phyloP scores from a whole-genome alignment of 2,113 vertebrate genomes.

The Protobothrops flavoviridis region DNA sequence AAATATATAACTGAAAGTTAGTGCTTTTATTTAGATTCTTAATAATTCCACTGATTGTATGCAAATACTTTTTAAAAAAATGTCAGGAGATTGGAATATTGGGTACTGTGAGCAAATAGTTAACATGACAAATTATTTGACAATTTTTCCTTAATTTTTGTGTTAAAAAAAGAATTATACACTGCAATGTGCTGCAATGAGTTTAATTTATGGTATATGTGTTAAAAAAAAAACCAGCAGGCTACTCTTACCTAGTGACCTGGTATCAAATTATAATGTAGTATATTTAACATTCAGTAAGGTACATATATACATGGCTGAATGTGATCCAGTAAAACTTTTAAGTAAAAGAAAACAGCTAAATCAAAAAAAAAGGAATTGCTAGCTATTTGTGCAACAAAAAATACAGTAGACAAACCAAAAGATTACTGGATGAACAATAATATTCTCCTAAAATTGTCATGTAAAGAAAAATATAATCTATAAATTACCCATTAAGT shows the following conservation, averaged over 20 bases:
- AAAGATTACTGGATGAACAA: background rate
- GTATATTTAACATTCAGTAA: constrained; percentile 4
- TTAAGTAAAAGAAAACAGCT: constrained; percentile 6
- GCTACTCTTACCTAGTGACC: background rate
- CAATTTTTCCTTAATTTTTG: constrained; percentile 54
- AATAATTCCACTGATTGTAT: constrained; percentile 71
- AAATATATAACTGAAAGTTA: constrained; percentile 67
- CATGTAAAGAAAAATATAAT: background rate
- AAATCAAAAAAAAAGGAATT: constrained; percentile 6
- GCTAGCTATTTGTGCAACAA: background rate
- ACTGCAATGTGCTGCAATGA: constrained; percentile 38
- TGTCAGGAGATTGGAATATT: constrained; percentile 51
- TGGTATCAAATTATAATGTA: constrained; percentile 18
- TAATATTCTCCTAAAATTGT: background rate
- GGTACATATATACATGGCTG: background rate
- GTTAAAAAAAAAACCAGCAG: background rate
- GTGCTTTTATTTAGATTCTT: constrained; percentile 74
- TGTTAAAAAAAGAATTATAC: constrained; percentile 48
- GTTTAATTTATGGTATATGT: constrained; percentile 16
- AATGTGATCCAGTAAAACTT: constrained; percentile 17
- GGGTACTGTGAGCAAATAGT: constrained; percentile 54
- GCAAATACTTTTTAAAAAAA: constrained; percentile 49
- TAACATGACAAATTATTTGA: constrained; percentile 37
- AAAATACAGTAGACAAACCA: constrained; percentile 22
- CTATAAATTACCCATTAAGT: background rate